These are phyloP conservation scores for Pseudoips prasinana DNA, from an alignment of 2,888 invertebrate genomes.

Conservation along the genomic window DNA sequence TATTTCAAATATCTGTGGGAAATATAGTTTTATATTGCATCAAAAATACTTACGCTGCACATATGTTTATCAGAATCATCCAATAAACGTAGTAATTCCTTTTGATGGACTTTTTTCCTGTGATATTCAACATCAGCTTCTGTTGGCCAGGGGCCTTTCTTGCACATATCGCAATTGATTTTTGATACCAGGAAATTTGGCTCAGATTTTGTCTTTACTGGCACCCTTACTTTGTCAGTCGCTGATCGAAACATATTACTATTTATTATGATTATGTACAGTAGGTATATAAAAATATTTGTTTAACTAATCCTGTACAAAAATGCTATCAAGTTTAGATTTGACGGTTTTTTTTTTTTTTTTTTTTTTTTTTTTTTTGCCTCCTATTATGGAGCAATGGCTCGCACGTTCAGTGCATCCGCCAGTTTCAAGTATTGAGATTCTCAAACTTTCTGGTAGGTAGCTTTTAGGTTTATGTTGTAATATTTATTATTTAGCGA, in stretches of 20 bases:
- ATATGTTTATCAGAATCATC: constrained; percentile 11
- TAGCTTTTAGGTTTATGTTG: no score
- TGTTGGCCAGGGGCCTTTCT: constrained; percentile 35
- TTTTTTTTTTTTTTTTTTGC: no score
- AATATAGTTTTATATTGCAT: no score
- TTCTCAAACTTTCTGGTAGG: no score
- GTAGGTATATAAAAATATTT: background rate
- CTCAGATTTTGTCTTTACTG: background rate
- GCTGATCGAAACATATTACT: constrained; percentile 29
- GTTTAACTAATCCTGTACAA: no score
- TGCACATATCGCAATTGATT: constrained; percentile 40
- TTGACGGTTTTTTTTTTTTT: no score
- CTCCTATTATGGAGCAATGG: no score
- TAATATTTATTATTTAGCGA: no score
- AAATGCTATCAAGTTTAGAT: no score
- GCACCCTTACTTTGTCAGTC: background rate
- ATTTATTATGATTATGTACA: background rate
- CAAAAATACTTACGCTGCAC: constrained; percentile 27
- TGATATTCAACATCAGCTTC: constrained; percentile 56
- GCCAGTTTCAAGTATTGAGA: no score
- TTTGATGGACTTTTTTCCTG: constrained; percentile 31
- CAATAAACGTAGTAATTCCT: constrained; percentile 7
- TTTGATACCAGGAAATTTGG: constrained; percentile 1
- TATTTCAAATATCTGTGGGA: no score
- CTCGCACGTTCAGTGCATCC: no score